Percentiles rank a stretch among this genome's conserved stretches.
Conservation (phyloP, 2,888 invertebrate genomes). For the Platycheirus rosarum region DNA sequence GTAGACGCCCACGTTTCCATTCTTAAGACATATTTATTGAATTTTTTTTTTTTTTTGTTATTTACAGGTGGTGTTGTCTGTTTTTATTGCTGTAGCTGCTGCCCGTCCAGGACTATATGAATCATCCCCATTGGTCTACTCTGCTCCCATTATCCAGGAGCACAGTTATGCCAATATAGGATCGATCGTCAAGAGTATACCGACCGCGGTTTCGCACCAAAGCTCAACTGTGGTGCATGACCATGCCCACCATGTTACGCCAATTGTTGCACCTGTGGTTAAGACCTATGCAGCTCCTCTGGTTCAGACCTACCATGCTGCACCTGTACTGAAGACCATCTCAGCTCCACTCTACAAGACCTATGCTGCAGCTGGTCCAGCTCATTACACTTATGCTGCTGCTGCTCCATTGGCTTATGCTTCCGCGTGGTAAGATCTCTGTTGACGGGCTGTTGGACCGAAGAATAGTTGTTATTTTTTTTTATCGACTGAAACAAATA, state of each 20-base stretch:
- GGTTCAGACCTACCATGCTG: conserved; percentile 39
- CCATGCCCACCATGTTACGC: conserved; percentile 79
- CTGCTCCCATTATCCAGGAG: conserved; percentile 79
- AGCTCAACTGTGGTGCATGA: conserved; percentile 83
- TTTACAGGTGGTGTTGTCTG: conserved; percentile 79
- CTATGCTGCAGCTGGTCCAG: conserved; percentile 68
- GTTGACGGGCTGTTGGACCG: conserved; percentile 41
- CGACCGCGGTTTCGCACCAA: conserved; percentile 83
- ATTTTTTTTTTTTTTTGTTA: background rate
- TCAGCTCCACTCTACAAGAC: conserved; percentile 29
- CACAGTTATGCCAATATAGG: conserved; percentile 79
- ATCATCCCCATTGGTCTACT: conserved; percentile 75
- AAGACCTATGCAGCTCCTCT: conserved; percentile 75
- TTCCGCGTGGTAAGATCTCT: conserved; percentile 42
- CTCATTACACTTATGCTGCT: conserved; percentile 47
- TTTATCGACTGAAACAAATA: conserved; percentile 29
- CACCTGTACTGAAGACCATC: conserved; percentile 49
- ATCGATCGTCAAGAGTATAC: conserved; percentile 80
- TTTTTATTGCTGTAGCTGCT: conserved; percentile 78
- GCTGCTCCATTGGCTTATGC: conserved; percentile 54
- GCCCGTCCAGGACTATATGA: conserved; percentile 77
- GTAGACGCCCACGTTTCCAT: background rate
- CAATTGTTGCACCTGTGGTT: conserved; percentile 77
- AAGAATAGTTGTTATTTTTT: conserved; percentile 3
- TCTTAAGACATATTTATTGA: background rate